Conservation (phyloP, 2,797 vertebrate species). For the Lophius americanus region DNA sequence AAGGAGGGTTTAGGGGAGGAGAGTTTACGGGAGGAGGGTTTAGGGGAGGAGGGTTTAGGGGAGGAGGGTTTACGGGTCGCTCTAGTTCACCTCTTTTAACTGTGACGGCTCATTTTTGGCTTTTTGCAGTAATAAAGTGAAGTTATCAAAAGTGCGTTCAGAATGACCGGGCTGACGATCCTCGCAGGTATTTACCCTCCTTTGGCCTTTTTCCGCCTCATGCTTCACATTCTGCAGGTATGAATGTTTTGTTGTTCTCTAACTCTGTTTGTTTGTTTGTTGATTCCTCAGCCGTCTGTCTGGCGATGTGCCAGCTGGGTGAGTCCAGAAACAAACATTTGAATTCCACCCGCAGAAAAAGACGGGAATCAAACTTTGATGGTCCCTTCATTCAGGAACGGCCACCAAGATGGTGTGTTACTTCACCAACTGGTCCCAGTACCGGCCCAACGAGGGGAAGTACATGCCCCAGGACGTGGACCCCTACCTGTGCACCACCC, state of each 20-base stretch:
- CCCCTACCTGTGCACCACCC: constrained; percentile 84
- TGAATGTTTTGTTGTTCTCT: not conserved
- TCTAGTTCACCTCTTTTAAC: not conserved
- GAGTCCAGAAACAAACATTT: constrained; percentile 33
- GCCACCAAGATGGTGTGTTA: constrained; percentile 82
- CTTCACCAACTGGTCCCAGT: constrained; percentile 83
- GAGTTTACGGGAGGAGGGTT: not conserved
- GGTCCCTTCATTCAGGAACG: constrained; percentile 59
- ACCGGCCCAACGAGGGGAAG: constrained; percentile 68
- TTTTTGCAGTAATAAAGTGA: constrained; percentile 19
- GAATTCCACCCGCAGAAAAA: not conserved
- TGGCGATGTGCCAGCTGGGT: constrained; percentile 68
- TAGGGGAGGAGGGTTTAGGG: not conserved
- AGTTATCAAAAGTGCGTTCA: constrained; percentile 15
- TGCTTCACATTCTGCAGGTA: not conserved
- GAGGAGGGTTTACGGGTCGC: too few relatives aligned
- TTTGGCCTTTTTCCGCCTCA: not conserved
- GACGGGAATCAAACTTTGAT: not conserved
- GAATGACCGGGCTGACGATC: constrained; percentile 63
- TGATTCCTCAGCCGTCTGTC: constrained; percentile 42
- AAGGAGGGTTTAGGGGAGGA: not conserved
- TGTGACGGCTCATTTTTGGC: not conserved
- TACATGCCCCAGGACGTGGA: constrained; percentile 78
- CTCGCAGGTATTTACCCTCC: constrained; percentile 59
- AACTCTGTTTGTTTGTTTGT: not conserved